phyloP scores from a whole-genome alignment of 2,113 vertebrate genomes.

The Phylloscopus whistleri region DNA sequence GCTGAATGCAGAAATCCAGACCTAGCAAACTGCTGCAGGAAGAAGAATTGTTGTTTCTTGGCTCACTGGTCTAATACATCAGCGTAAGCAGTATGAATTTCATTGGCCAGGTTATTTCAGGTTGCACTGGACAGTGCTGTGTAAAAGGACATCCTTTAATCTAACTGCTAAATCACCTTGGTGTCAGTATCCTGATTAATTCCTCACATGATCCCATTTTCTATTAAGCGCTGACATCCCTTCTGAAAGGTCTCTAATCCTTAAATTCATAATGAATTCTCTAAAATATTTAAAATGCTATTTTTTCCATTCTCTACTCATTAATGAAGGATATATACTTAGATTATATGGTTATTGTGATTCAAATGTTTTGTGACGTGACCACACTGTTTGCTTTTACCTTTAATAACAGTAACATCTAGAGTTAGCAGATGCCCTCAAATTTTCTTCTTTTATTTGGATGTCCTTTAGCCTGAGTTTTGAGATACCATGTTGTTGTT shows the following conservation, averaged over 20 bases:
- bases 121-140: not conserved
- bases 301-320: not conserved
- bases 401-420: not conserved
- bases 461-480: not conserved
- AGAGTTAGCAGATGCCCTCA: not conserved
- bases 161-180: conserved; percentile 2
- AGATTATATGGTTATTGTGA: not conserved
- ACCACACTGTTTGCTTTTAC: not conserved
- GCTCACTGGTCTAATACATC: not conserved
- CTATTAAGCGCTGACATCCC: not conserved
- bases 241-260: not conserved
- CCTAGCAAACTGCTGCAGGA: not conserved
- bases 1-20: not conserved
- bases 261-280: not conserved
- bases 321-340: not conserved
- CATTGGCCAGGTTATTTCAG: not conserved
- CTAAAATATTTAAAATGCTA: not conserved
- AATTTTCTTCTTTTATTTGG: not conserved
- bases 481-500: not conserved
- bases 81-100: not conserved
- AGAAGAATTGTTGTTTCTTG: not conserved
- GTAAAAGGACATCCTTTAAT: not conserved
- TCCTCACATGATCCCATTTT: not conserved
- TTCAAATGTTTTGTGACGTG: not conserved
- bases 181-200: conserved; percentile 6